phyloP scores from a whole-genome alignment of 2,888 invertebrate species.

The Artemia sinica region DNA sequence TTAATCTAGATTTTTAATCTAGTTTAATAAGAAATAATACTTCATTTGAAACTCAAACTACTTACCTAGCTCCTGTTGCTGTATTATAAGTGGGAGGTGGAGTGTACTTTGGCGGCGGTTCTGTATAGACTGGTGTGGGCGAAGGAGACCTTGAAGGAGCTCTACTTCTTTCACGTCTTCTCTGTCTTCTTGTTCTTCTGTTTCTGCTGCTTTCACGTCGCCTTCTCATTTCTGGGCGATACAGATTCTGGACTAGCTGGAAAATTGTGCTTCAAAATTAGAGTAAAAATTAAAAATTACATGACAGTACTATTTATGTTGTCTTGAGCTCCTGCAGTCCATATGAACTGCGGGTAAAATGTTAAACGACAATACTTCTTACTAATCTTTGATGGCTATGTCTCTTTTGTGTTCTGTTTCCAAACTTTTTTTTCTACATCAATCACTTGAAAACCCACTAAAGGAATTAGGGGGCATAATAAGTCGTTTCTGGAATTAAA shows the following conservation, averaged over 20 bases:
- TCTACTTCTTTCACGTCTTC: slow-evolving; percentile 16
- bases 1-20: neutral
- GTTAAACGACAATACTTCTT: no score
- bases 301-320: no score
- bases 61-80: slow-evolving; percentile 55
- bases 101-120: slow-evolving; percentile 80
- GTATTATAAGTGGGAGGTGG: slow-evolving; percentile 83
- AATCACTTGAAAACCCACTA: no score
- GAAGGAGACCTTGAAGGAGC: slow-evolving; percentile 19
- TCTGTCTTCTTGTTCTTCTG: slow-evolving; percentile 29
- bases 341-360: no score
- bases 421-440: no score
- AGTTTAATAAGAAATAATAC: neutral
- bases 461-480: no score
- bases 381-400: no score
- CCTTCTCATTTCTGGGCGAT: neutral
- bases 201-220: slow-evolving; percentile 25
- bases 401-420: no score
- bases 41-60: slow-evolving; percentile 15
- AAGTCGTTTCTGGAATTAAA: no score
- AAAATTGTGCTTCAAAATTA: neutral
- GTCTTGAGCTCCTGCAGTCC: no score
- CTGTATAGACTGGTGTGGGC: slow-evolving; percentile 29
- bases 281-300: no score
- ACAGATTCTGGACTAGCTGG: neutral